Conservation (phyloP, 2,888 invertebrate species). For the Torymus auratus region DNA sequence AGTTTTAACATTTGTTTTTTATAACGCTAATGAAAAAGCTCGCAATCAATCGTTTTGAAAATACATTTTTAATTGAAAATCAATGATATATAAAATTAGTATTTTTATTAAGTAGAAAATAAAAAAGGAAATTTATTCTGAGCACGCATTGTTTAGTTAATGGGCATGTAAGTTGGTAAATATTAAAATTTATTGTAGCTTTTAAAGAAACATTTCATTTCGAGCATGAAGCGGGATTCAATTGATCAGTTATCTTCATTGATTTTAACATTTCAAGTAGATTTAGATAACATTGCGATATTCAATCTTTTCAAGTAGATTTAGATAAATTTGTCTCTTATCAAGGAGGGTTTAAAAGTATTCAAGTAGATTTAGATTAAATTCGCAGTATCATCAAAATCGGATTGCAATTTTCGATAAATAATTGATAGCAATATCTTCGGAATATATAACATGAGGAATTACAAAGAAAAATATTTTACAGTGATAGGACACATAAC, state of each 20-base stretch:
- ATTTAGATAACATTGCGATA: constrained; percentile 22
- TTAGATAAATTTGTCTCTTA: background rate
- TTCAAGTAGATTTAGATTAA: constrained; percentile 27
- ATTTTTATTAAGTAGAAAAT: too few relatives aligned
- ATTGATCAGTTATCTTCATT: constrained; percentile 50
- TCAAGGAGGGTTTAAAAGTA: background rate
- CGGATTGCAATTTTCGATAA: constrained; percentile 1
- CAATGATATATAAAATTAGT: too few relatives aligned
- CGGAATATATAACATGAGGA: background rate
- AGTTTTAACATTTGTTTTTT: too few relatives aligned
- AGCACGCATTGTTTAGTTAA: too few relatives aligned
- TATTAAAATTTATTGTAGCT: too few relatives aligned
- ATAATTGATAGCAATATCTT: background rate
- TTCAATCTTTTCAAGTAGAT: constrained; percentile 28
- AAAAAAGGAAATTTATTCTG: too few relatives aligned
- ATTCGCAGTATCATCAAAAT: background rate
- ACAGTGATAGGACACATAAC: too few relatives aligned
- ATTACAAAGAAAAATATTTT: too few relatives aligned
- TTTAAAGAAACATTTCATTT: background rate
- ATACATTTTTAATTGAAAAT: too few relatives aligned
- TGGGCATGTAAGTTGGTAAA: too few relatives aligned
- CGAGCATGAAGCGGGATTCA: constrained; percentile 1
- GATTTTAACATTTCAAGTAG: constrained; percentile 60
- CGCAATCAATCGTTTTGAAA: too few relatives aligned
- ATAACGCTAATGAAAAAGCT: too few relatives aligned